Conservation (phyloP, 2,113 vertebrate species). For the Uria lomvia region DNA sequence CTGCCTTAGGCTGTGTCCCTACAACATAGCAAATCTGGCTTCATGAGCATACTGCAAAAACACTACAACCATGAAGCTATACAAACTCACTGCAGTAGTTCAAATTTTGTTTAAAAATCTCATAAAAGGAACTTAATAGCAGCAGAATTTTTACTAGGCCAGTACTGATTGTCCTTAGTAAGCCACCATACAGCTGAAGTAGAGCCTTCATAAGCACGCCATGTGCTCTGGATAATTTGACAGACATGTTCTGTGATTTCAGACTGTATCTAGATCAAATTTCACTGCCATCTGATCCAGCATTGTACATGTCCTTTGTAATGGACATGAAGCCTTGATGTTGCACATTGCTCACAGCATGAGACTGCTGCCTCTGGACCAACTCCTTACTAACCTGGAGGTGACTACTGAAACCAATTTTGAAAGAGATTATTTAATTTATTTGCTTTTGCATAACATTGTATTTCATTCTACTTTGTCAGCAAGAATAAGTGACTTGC, state of each 20-base stretch:
- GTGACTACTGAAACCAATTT: background rate
- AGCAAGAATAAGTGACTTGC: background rate
- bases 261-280: background rate
- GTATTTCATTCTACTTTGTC: background rate
- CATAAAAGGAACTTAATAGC: background rate
- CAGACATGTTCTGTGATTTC: background rate
- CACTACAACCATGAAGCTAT: background rate
- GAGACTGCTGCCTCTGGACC: background rate
- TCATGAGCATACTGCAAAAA: background rate
- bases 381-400: background rate
- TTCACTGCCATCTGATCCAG: background rate
- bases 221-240: background rate
- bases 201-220: background rate
- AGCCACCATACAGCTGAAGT: background rate
- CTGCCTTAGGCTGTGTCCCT: background rate
- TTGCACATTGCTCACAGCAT: background rate
- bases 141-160: background rate
- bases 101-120: background rate
- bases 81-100: background rate
- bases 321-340: background rate
- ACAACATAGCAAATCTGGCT: background rate
- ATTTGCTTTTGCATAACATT: background rate
- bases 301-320: background rate
- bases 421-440: background rate
- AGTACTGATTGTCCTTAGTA: background rate